These are phyloP conservation scores for Triplophysa bombifrons DNA, from an alignment of 2,797 vertebrate species.

Conservation along the genomic window DNA sequence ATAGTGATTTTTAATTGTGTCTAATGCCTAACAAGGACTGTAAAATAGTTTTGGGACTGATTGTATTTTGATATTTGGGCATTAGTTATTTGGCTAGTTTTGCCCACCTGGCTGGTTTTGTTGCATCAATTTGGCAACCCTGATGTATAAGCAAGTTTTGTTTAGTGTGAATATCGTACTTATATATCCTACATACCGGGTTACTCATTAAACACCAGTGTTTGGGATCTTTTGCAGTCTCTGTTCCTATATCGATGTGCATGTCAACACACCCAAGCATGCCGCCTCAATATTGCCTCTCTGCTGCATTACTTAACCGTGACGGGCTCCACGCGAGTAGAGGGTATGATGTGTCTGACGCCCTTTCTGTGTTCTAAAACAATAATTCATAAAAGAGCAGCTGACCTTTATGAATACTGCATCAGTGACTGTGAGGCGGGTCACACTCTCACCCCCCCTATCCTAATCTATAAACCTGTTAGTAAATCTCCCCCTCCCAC, in stretches of 20 bases:
- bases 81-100: no score
- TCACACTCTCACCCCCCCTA: constrained; percentile 9
- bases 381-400: constrained; percentile 20
- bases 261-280: not conserved
- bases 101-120: no score
- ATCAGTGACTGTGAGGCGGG: constrained; percentile 28
- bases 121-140: no score
- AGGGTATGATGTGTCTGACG: not conserved
- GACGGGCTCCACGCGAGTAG: not conserved
- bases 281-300: not conserved
- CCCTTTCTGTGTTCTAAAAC: constrained; percentile 29
- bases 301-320: not conserved
- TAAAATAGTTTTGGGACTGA: no score
- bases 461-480: constrained; percentile 5
- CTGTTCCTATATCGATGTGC: not conserved
- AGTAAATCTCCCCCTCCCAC: not conserved
- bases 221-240: not conserved
- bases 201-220: not conserved
- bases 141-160: no score
- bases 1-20: no score
- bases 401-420: constrained; percentile 48
- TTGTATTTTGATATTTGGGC: no score
- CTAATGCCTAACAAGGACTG: no score
- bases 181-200: no score
- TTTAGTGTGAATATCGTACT: no score